Evolutionary conservation across 2,113 vertebrate genomes (phyloP).

Genomic region (Oenanthe oenanthe): DNA sequence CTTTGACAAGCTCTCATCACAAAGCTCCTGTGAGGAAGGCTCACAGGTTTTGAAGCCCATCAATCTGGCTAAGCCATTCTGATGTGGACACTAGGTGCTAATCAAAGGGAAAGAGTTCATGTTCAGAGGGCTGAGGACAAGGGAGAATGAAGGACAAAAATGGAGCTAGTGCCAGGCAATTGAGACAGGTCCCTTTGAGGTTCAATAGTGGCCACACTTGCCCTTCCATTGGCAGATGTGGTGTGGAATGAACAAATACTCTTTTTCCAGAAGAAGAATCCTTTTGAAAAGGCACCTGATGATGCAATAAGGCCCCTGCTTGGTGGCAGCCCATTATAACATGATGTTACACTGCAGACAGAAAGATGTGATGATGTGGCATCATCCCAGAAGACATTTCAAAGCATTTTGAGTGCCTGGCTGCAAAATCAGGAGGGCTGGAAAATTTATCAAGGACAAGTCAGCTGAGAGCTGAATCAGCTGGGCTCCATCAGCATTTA

Average conservation of each 20-base stretch:
- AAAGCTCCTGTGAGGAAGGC: not conserved
- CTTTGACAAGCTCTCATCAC: not conserved
- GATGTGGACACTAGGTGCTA: not conserved
- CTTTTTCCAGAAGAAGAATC: not conserved
- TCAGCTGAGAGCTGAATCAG: constrained; percentile 17
- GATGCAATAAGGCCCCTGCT: not conserved
- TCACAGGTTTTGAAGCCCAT: not conserved
- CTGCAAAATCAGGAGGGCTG: not conserved
- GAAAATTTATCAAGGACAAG: not conserved
- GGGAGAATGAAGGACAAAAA: not conserved
- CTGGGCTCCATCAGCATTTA: not conserved
- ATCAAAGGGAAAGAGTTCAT: not conserved
- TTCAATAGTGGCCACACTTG: not conserved
- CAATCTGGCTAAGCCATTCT: not conserved
- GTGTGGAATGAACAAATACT: not conserved
- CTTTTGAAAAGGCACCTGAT: not conserved
- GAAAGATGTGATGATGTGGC: not conserved
- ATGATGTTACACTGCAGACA: not conserved
- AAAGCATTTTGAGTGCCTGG: not conserved
- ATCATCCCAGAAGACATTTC: not conserved
- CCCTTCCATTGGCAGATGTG: not conserved
- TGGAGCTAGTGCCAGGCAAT: not conserved
- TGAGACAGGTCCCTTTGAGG: not conserved
- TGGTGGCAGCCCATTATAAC: not conserved
- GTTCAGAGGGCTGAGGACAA: not conserved